Conservation (phyloP, 2,797 vertebrate species). For the Melanotaenia maccullochi region DNA sequence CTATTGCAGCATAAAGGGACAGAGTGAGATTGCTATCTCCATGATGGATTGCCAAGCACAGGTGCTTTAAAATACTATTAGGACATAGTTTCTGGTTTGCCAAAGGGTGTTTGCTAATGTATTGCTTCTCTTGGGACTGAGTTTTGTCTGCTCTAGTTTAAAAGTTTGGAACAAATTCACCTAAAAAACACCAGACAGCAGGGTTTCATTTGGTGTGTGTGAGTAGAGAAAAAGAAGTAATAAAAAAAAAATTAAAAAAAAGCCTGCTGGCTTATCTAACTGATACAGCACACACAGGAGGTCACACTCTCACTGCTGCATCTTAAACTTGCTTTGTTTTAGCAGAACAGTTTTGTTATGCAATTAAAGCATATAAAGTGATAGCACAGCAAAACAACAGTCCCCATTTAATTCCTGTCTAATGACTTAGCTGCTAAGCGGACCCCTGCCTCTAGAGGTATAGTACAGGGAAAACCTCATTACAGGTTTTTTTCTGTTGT, state of each 20-base stretch:
- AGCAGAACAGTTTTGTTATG: slow-evolving; percentile 63
- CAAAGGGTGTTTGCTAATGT: slow-evolving; percentile 62
- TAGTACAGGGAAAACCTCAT: slow-evolving; percentile 78
- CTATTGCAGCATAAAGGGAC: slow-evolving; percentile 49
- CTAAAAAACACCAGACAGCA: slow-evolving; percentile 26
- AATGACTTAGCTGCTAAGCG: slow-evolving; percentile 79
- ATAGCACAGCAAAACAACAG: slow-evolving; percentile 77
- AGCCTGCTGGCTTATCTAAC: neutral
- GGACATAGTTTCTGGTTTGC: slow-evolving; percentile 51
- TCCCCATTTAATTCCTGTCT: slow-evolving; percentile 78
- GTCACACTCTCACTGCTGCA: slow-evolving; percentile 41
- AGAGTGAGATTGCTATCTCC: slow-evolving; percentile 75
- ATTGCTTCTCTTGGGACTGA: slow-evolving; percentile 55
- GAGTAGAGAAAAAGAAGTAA: slow-evolving; percentile 5
- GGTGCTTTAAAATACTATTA: slow-evolving; percentile 75
- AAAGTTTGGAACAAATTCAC: slow-evolving; percentile 58
- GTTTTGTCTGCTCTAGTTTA: slow-evolving; percentile 64
- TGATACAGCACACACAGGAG: slow-evolving; percentile 7
- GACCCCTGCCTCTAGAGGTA: slow-evolving; percentile 76
- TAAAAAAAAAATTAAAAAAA: neutral
- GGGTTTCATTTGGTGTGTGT: slow-evolving; percentile 21
- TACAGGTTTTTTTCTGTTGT: slow-evolving; percentile 62
- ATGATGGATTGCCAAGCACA: slow-evolving; percentile 80
- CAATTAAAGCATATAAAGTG: slow-evolving; percentile 81
- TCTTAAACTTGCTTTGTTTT: slow-evolving; percentile 55